Evolutionary conservation across 2,113 vertebrate species (phyloP).

Genomic region (Panthera uncia): DNA sequence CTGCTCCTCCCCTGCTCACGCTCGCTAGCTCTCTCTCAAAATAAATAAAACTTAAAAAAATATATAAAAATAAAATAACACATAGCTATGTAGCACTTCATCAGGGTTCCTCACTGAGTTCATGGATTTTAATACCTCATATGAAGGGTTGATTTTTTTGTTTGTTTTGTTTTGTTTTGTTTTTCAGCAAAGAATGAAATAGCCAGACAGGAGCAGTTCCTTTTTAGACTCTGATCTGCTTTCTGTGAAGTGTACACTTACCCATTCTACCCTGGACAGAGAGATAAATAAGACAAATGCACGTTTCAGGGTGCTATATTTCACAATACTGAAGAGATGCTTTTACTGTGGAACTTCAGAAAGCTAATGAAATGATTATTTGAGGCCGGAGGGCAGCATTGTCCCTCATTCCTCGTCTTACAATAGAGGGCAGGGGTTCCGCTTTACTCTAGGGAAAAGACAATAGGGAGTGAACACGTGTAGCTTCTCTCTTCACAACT

Average conservation of each 20-base stretch:
- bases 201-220: not conserved
- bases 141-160: not conserved
- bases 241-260: not conserved
- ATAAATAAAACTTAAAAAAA: too few species aligned
- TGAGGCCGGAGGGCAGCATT: not conserved
- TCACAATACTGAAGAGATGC: not conserved
- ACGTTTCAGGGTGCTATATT: not conserved
- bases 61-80: too few species aligned
- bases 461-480: not conserved
- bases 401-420: not conserved
- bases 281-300: not conserved
- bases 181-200: not conserved
- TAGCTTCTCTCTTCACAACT: not conserved
- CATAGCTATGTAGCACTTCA: not conserved
- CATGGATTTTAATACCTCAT: not conserved
- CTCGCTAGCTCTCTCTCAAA: too few species aligned
- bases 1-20: too few species aligned
- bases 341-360: not conserved
- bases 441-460: not conserved
- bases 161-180: not conserved
- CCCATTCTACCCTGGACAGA: not conserved
- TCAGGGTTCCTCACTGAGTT: not conserved
- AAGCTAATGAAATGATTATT: not conserved
- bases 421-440: not conserved
- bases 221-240: not conserved